Base-by-base conservation (phyloP, 2,797 vertebrate genomes). In the Knipowitschia caucasica region DNA sequence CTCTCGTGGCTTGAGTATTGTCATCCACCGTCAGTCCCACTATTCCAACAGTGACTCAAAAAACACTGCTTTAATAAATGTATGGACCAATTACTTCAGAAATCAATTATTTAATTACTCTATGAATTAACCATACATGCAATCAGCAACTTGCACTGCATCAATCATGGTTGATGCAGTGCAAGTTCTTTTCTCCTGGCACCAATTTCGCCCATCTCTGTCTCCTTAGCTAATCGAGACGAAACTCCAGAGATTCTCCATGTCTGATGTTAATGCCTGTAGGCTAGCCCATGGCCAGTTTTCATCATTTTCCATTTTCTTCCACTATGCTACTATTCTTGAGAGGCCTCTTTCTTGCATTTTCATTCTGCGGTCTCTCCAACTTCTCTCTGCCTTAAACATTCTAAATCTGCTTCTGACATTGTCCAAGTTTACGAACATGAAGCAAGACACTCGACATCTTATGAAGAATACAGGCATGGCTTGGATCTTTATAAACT, bases 71-170 rank as follows among this genome's bases (percentile, higher is more conserved):
- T 80, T 53, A 67, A 75, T 75, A 75, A 50, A 80, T 71, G 55
- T 43, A 77, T 59, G 33, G 69, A 52, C 55, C 66, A 80, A 78
- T 84, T 81, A 77, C 55, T 62, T 40, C 46, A 52, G 39, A 29
- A 64, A 76, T 82, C 59, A 74, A 71, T 80, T 63, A 71, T 77
- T 84, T 14, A 78, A 66, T 77, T 69, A 70, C 3, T 29, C 25
- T 47, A 78, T 78, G 56, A 79, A 83, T 84, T 72, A 81, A 65
- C 57, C 68, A 81, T 75, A 23, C 35, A 38, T 39, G 51, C 67
- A 73, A 73, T 80, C 69, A 67, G 53, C 63, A 57, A 54, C 62
- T 62, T 53, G 56, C 53, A 46, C 64, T 53, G 55, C 43, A 71
- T 82, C 75, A 82, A 71, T 82, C 67, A 64, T n/a, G 27, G 62